Conservation (phyloP, 2,797 vertebrate species). For the Moxostoma hubbsi region DNA sequence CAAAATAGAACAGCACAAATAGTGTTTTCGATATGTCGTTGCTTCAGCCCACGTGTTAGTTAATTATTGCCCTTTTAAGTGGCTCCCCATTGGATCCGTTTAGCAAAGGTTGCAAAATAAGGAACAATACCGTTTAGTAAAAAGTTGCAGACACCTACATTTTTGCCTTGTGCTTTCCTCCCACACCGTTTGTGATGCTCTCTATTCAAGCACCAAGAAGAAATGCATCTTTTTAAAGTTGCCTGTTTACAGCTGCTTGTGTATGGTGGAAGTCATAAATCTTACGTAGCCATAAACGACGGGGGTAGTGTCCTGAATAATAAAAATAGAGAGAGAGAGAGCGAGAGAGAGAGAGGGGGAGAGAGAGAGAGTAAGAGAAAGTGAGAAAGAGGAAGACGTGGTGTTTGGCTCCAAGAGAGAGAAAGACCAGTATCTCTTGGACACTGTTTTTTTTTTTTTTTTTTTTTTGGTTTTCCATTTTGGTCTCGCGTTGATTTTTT, state of each 20-base stretch:
- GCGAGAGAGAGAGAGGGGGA: slow-evolving; percentile 52
- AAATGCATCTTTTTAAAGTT: slow-evolving; percentile 82
- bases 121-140: slow-evolving; percentile 67
- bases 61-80: slow-evolving; percentile 69
- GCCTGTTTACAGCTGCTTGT: slow-evolving; percentile 73
- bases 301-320: slow-evolving; percentile 79
- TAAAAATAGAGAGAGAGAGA: slow-evolving; percentile 69
- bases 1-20: slow-evolving; percentile 26
- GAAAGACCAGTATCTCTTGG: slow-evolving; percentile 57
- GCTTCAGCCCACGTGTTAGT: slow-evolving; percentile 62
- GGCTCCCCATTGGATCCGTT: slow-evolving; percentile 44
- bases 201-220: slow-evolving; percentile 76
- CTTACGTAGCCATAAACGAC: slow-evolving; percentile 83
- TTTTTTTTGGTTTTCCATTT: slow-evolving; percentile 59
- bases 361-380: slow-evolving; percentile 56
- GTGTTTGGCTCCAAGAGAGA: slow-evolving; percentile 35
- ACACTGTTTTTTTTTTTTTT: slow-evolving; percentile 52
- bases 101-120: slow-evolving; percentile 64
- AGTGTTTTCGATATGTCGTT: slow-evolving; percentile 39
- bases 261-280: slow-evolving; percentile 83
- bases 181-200: slow-evolving; percentile 78
- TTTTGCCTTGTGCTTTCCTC: slow-evolving; percentile 83
- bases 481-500: slow-evolving; percentile 51
- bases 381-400: slow-evolving; percentile 51
- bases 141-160: slow-evolving; percentile 89